Conservation (phyloP, 2,113 vertebrate species). For the Pachyramphus minor region DNA sequence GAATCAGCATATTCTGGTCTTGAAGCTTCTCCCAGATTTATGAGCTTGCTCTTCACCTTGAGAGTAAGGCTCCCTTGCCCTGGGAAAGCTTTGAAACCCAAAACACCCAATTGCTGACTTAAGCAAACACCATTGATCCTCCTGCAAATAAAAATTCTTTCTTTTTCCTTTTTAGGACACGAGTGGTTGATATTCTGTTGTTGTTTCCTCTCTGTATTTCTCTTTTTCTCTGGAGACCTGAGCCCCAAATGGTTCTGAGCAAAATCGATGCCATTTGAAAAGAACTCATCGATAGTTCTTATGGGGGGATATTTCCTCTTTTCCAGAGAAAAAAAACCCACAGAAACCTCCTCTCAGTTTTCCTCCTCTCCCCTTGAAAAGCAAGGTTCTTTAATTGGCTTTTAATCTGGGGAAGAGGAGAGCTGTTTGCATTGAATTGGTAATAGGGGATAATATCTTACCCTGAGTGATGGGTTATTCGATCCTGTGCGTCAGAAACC, state of each 20-base stretch:
- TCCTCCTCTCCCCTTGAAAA: slow-evolving; percentile 40
- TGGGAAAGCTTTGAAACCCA: slow-evolving; percentile 38
- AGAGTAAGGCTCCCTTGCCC: not conserved
- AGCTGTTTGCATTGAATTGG: slow-evolving; percentile 60
- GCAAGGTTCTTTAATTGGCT: slow-evolving; percentile 68
- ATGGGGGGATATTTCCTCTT: not conserved
- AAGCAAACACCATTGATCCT: slow-evolving; percentile 29
- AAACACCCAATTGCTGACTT: slow-evolving; percentile 40
- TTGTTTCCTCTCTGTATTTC: not conserved
- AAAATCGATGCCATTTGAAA: not conserved
- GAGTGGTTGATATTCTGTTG: not conserved
- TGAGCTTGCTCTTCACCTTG: slow-evolving; percentile 58
- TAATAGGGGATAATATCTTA: slow-evolving; percentile 65
- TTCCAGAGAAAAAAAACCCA: not conserved
- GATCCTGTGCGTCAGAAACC: slow-evolving; percentile 64
- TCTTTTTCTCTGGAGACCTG: not conserved
- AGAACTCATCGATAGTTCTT: not conserved
- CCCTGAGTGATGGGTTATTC: slow-evolving; percentile 70
- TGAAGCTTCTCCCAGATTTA: slow-evolving; percentile 59
- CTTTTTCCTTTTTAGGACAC: not conserved
- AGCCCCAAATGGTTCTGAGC: not conserved
- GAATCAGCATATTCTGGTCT: slow-evolving; percentile 50
- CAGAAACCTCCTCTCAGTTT: not conserved
- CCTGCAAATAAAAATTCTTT: not conserved
- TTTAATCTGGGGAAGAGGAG: slow-evolving; percentile 62